Conservation (phyloP, 2,113 vertebrate species). For the Misgurnus anguillicaudatus region DNA sequence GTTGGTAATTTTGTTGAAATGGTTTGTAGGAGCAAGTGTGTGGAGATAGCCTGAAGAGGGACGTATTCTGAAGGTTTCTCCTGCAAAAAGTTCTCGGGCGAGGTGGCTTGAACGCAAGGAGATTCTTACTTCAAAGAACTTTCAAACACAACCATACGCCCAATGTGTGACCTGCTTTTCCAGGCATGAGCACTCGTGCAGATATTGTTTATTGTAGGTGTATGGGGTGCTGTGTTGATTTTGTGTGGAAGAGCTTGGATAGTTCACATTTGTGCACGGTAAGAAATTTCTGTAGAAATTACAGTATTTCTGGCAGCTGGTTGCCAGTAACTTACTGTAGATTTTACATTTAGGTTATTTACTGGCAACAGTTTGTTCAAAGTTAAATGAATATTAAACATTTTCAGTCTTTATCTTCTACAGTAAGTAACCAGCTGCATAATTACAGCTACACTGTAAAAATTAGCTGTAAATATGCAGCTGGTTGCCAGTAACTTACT, state of each 20-base stretch:
- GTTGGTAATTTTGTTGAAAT: slow-evolving; percentile 59
- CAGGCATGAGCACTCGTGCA: not conserved
- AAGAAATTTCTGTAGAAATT: too few species aligned
- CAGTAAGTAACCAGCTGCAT: too few species aligned
- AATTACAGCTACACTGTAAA: too few species aligned
- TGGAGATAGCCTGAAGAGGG: slow-evolving; percentile 35
- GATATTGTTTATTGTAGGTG: not conserved
- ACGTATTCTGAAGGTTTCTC: slow-evolving; percentile 36
- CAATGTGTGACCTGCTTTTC: not conserved
- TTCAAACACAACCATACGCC: not conserved
- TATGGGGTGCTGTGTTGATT: not conserved
- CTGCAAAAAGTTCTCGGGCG: slow-evolving; percentile 16
- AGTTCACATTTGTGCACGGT: too few species aligned
- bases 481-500: too few species aligned
- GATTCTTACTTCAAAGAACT: not conserved
- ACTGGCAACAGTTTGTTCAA: too few species aligned
- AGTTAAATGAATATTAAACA: too few species aligned
- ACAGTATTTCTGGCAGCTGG: too few species aligned
- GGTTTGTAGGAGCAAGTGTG: slow-evolving; percentile 46
- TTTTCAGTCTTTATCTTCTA: too few species aligned
- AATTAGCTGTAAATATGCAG: too few species aligned
- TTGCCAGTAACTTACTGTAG: too few species aligned
- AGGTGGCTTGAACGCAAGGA: not conserved
- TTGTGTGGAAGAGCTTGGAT: not conserved
- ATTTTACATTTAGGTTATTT: too few species aligned